phyloP scores from a whole-genome alignment of 2,797 vertebrate species.

The Triplophysa bombifrons region DNA sequence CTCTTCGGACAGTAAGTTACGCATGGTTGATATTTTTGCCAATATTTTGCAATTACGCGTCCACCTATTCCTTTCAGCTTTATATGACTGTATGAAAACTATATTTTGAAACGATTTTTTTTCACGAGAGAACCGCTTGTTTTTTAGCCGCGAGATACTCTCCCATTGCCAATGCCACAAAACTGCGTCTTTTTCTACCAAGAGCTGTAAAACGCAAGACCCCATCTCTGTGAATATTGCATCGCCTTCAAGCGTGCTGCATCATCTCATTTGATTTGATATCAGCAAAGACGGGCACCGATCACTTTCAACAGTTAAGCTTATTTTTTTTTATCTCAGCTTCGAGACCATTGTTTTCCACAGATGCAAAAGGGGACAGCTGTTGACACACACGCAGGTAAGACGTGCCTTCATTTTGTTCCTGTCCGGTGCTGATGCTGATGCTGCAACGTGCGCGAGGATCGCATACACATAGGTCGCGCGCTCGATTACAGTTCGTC shows the following conservation, averaged over 20 bases:
- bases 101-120: conserved; percentile 26
- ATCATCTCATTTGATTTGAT: conserved; percentile 18
- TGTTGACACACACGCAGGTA: conserved; percentile 65
- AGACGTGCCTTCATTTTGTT: conserved; percentile 58
- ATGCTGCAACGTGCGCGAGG: conserved; percentile 47
- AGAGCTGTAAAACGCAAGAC: conserved; percentile 36
- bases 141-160: not conserved
- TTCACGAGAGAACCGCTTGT: not conserved
- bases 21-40: conserved; percentile 17
- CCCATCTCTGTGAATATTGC: conserved; percentile 33
- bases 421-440: conserved; percentile 59
- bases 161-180: conserved; percentile 11
- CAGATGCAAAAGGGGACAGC: conserved; percentile 44
- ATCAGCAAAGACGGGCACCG: conserved; percentile 20
- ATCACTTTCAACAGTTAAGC: conserved; percentile 20
- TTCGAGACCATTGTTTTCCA: conserved; percentile 17
- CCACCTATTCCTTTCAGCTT: conserved; percentile 11
- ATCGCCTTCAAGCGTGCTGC: not conserved
- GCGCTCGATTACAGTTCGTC: conserved; percentile 5
- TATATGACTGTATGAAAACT: conserved; percentile 19
- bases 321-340: conserved; percentile 16
- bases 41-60: not conserved
- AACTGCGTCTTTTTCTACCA: conserved; percentile 50
- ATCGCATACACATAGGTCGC: conserved; percentile 3
- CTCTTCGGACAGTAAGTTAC: conserved; percentile 1